Evolutionary conservation across 2,888 invertebrate genomes (phyloP), one percentile per base, ranked within the genome.

Genomic region (Emmelina monodactyla): DNA sequence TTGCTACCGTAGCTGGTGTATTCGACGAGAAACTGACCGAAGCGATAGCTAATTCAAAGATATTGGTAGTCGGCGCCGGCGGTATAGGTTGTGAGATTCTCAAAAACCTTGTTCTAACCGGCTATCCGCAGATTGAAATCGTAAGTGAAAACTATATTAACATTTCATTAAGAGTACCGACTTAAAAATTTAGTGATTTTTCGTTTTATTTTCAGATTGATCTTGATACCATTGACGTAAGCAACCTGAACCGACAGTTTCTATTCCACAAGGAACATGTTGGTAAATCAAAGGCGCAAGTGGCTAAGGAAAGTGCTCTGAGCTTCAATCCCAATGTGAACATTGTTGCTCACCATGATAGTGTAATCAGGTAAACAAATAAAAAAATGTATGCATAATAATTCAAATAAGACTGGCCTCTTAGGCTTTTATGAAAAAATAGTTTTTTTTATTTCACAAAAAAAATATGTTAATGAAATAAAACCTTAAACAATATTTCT

Each of bases 61-160:
- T 95, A 33, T 79, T 95, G 41, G 88, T 95, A 11, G 93, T 95
- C 15, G 99, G 99, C 35, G 98, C 99, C 53, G 99, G 99, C 45
- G 99, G 99, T 38, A 99, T 99, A 56, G 99, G 99, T 44, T 99
- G 98, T 79, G 99, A 99, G 79, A 86, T 99, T 47, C 79, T 99
- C 25, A 99, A 99, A 71, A 97, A 97, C 80, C 85, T 99, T 45
- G 97, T 97, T 19, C 80, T 98, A 32, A 91, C 93, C 44, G 98
- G 98, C 43, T 99, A 98, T 63, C 85, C 85, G 28, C 83, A 94
- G 49, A 94, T 99, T 51, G 92, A 95, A 82, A 91, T 99, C 57
- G 98, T 97, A 84, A 82, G 91, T 84, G 16, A 30, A 12, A 31
- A 29, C 10, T 13, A 12, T 31, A 10, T 33, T 16, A 19, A 29